A percentile compares a stretch with the other conserved stretches of the same genome.
Evolutionary conservation across 1,140 invertebrate species (phyloP).

Genomic region (Eciton burchellii): DNA sequence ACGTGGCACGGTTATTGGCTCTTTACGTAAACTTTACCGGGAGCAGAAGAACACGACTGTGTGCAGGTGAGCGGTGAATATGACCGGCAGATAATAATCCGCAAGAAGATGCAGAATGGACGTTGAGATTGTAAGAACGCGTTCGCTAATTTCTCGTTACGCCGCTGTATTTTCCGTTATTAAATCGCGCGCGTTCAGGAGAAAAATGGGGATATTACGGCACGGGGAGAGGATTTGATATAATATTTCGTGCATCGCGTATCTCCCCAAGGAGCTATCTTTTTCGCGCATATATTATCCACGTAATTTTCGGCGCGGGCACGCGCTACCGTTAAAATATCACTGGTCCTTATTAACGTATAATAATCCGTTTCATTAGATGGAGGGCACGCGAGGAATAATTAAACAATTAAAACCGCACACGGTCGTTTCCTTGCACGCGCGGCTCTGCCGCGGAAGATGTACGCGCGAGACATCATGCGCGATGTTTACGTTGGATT

Average conservation of each 20-base stretch:
- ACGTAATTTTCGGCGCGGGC: constrained; percentile 1
- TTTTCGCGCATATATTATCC: neutral
- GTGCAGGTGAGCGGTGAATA: neutral
- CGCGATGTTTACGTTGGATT: neutral
- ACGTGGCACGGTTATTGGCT: neutral
- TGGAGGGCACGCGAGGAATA: constrained; percentile 2
- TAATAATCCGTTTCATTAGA: constrained; percentile 12
- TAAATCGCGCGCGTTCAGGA: neutral
- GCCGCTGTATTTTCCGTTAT: neutral
- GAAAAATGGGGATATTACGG: neutral
- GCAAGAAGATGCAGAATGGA: neutral
- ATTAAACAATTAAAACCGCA: constrained; percentile 16
- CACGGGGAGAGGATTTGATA: neutral
- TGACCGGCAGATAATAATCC: neutral
- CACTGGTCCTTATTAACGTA: constrained; percentile 15
- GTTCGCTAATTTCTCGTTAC: constrained; percentile 12
- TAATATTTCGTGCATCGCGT: neutral
- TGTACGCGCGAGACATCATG: neutral
- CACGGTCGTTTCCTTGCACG: neutral
- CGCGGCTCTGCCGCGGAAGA: neutral
- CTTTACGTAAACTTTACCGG: neutral
- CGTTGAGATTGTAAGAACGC: neutral
- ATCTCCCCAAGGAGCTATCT: neutral
- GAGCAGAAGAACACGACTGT: neutral
- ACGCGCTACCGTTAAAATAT: neutral